These are phyloP conservation scores for Pluvialis apricaria DNA, from an alignment of 2,113 vertebrate species.

Conservation along the genomic window DNA sequence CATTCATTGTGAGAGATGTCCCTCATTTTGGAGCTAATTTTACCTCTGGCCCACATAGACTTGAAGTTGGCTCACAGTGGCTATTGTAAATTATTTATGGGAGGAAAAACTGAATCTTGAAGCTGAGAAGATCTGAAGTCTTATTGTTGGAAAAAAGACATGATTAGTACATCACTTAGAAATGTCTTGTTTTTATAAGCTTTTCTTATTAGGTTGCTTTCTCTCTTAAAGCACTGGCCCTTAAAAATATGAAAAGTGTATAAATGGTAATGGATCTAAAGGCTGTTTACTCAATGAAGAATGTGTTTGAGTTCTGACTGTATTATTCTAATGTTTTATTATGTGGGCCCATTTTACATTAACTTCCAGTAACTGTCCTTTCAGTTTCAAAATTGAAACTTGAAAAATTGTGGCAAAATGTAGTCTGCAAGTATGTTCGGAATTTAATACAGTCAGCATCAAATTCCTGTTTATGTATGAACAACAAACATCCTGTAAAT, in stretches of 20 bases:
- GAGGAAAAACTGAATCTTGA: not conserved
- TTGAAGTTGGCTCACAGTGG: not conserved
- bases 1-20: not conserved
- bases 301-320: not conserved
- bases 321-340: not conserved
- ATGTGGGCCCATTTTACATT: not conserved
- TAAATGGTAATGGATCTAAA: not conserved
- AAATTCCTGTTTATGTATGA: not conserved
- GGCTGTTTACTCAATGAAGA: not conserved
- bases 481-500: not conserved
- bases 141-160: not conserved
- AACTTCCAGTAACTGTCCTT: constrained; percentile 19
- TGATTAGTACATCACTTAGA: not conserved
- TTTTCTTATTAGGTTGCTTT: not conserved
- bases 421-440: not conserved
- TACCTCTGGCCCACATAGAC: not conserved
- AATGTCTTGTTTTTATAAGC: not conserved
- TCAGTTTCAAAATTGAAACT: constrained; percentile 18
- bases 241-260: not conserved
- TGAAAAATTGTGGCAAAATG: not conserved
- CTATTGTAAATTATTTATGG: not conserved
- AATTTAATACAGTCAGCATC: not conserved
- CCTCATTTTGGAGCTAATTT: not conserved
- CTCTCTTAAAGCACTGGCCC: not conserved
- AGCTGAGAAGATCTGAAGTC: not conserved